Evolutionary conservation across 2,113 vertebrate species (phyloP), one percentile per base, ranked within the genome.

Genomic region (Calidris pygmaea): DNA sequence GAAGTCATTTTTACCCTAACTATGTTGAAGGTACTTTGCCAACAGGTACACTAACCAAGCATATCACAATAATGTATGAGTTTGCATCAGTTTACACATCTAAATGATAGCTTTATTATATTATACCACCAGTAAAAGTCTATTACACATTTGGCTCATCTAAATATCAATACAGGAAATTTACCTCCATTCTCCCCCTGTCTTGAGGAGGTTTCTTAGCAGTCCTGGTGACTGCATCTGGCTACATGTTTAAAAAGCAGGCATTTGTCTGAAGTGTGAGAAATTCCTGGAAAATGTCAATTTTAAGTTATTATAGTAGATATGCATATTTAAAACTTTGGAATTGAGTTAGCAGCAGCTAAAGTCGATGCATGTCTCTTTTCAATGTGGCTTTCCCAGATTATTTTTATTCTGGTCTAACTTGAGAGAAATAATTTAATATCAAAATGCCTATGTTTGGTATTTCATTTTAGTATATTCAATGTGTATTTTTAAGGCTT

Each of bases 301-400:
- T 93, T 97, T 97, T 62, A 85, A 93, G 76, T 96, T 94, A 48
- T 96, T 96, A 73, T 47, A 24, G 29, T 55, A 93, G 59, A 77
- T 55, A 73, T 3, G 73, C 87, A 71, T 80, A 90, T 85, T 85
- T 81, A 63, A 85, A 89, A 82, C 32, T 78, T 62, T 89, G 75
- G 58, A 85, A 91, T 53, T 85, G 73, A 96, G 73, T 82, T 89
- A 92, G 58, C 91, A 91, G 56, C 41, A 91, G n/a, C 71, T 41
- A 32, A 66, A 84, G 74, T 73, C 63, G 87, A 60, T 97, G 88
- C 48, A 58, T 80, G 39, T 63, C 26, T 0, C 45, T 87, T 97
- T 96, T 85, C 80, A 94, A 16, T 83, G 72, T 70, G 47, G 27
- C 52, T 95, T 94, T 87, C 59, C 94, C 50, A 83, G 86, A 75